Percentiles rank a stretch among this genome's conserved stretches.
phyloP scores from a whole-genome alignment of 2,888 invertebrate genomes.

The Drosophila anceps region DNA sequence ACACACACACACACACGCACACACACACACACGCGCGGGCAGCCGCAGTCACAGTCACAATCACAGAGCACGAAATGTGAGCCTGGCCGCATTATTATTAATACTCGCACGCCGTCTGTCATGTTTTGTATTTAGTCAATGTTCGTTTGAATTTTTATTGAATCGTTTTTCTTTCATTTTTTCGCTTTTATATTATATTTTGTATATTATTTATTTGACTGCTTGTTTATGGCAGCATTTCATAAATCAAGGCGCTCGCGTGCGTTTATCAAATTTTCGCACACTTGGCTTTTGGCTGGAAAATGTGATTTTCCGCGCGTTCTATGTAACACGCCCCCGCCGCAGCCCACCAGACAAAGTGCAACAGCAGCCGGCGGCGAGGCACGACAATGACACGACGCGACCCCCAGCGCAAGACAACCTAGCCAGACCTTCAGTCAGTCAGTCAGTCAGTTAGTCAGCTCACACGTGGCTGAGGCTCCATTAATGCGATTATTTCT shows the following conservation, averaged over 20 bases:
- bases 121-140: constrained; percentile 79
- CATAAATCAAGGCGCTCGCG: constrained; percentile 69
- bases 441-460: constrained; percentile 43
- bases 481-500: constrained; percentile 80
- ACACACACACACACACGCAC: constrained; percentile 1
- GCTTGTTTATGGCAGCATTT: constrained; percentile 40
- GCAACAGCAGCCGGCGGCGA: constrained; percentile 63
- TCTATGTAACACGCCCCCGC: constrained; percentile 60
- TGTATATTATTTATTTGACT: constrained; percentile 21
- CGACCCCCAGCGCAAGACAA: constrained; percentile 47
- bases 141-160: constrained; percentile 66
- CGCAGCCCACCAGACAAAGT: constrained; percentile 59
- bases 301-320: constrained; percentile 69
- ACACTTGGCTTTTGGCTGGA: constrained; percentile 70
- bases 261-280: constrained; percentile 79
- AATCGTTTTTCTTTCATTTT: constrained; percentile 54
- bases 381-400: constrained; percentile 72
- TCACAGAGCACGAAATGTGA: constrained; percentile 9
- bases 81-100: constrained; percentile 77
- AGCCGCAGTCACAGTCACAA: constrained; percentile 11
- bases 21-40: no score
- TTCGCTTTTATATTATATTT: constrained; percentile 29
- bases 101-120: constrained; percentile 82
- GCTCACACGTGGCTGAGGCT: constrained; percentile 70
- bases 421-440: constrained; percentile 2